phyloP scores from a whole-genome alignment of 1,140 invertebrate species.

The Neodiprion pinetum region DNA sequence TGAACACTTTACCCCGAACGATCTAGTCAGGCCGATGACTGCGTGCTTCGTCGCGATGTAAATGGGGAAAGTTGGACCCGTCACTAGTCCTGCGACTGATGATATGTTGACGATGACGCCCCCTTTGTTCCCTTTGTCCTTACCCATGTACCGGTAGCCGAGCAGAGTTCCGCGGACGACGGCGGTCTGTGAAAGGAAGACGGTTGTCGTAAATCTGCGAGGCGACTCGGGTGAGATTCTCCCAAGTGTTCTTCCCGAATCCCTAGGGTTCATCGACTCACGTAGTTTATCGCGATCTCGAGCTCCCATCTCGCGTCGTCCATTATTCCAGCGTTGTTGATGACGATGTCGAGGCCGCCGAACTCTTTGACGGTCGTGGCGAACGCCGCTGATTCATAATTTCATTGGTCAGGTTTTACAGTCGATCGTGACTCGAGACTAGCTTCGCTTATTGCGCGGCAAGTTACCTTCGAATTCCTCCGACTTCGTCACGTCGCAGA shows the following conservation, averaged over 20 bases:
- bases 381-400: constrained; percentile 41
- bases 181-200: background rate
- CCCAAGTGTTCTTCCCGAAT: too few relatives aligned
- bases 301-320: constrained; percentile 56
- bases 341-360: constrained; percentile 55
- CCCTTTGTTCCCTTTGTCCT: constrained; percentile 64
- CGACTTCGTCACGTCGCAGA: constrained; percentile 33
- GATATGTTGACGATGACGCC: constrained; percentile 68
- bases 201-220: too few relatives aligned
- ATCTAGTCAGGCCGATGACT: constrained; percentile 53
- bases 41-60: constrained; percentile 72
- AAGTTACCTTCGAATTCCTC: constrained; percentile 28
- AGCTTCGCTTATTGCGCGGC: too few relatives aligned
- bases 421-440: too few relatives aligned
- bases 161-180: constrained; percentile 32
- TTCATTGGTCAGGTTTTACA: too few relatives aligned
- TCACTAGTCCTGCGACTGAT: constrained; percentile 63
- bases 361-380: constrained; percentile 40
- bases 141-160: constrained; percentile 60
- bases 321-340: constrained; percentile 60
- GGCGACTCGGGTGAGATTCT: too few relatives aligned
- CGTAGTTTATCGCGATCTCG: constrained; percentile 52
- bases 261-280: too few relatives aligned
- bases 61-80: constrained; percentile 63
- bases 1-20: constrained; percentile 35